phyloP scores from a whole-genome alignment of 1,140 invertebrate species.

The Lordiphosa stackelbergi region DNA sequence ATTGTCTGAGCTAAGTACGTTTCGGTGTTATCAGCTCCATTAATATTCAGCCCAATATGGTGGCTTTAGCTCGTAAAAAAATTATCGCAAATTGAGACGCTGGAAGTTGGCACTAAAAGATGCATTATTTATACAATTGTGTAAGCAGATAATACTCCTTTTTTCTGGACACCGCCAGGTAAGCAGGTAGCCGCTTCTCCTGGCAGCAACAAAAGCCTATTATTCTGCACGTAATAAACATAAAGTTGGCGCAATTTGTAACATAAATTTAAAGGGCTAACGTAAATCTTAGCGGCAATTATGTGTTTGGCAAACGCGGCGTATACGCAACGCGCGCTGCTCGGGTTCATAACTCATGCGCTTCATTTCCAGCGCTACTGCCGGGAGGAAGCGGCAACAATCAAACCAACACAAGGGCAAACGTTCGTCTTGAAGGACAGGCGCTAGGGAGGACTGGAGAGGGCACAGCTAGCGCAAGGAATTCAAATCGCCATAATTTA shows the following conservation, averaged over 20 bases:
- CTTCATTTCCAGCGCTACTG: conserved; percentile 45
- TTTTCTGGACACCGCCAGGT: conserved; percentile 21
- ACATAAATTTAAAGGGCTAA: conserved; percentile 62
- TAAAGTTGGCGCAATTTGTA: conserved; percentile 66
- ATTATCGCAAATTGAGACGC: conserved; percentile 20
- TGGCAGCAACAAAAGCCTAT: conserved; percentile 59
- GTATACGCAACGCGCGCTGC: conserved; percentile 46
- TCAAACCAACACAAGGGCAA: conserved; percentile 19
- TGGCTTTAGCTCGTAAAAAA: conserved; percentile 25
- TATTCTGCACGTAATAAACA: conserved; percentile 70
- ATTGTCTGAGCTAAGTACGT: conserved; percentile 41
- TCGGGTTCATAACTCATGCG: conserved; percentile 60
- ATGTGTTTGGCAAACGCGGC: conserved; percentile 57
- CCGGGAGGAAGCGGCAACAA: conserved; percentile 13
- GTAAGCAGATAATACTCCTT: conserved; percentile 48
- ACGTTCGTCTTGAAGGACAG: background rate
- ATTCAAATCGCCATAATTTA: conserved; percentile 68
- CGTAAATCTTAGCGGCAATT: conserved; percentile 67
- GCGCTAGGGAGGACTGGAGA: conserved; percentile 1
- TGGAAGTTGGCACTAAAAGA: conserved; percentile 46
- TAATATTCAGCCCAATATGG: conserved; percentile 42
- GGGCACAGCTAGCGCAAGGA: conserved; percentile 40
- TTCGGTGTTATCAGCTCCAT: conserved; percentile 49
- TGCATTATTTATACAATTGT: conserved; percentile 59
- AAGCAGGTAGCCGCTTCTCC: conserved; percentile 7